phyloP scores from a whole-genome alignment of 2,113 vertebrate species.

The Cyprinus carpio region DNA sequence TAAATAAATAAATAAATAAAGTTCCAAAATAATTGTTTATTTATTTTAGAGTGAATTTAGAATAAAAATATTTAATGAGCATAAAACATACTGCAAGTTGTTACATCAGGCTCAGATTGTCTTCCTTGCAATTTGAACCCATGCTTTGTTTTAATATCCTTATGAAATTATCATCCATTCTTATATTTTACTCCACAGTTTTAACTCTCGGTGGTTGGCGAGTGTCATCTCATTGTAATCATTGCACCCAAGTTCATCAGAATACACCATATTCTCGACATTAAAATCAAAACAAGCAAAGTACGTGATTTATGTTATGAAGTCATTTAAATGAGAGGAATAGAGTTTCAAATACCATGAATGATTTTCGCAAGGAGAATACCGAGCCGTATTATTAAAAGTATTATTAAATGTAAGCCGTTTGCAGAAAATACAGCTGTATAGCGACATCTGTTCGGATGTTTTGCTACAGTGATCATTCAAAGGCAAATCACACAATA shows the following conservation, averaged over 20 bases:
- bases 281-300: neutral
- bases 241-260: neutral
- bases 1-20: neutral
- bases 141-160: neutral
- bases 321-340: neutral
- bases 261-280: neutral
- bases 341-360: neutral
- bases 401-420: neutral
- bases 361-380: neutral
- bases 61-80: neutral
- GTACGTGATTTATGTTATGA: neutral
- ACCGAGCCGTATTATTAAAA: neutral
- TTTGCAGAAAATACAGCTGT: neutral
- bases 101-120: neutral
- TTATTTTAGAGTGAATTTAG: neutral
- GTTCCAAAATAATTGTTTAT: too few species aligned
- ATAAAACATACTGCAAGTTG: neutral
- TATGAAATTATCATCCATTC: neutral
- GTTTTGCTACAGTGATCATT: constrained; percentile 23
- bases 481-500: constrained; percentile 1
- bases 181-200: neutral
- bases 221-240: too few species aligned
- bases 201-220: too few species aligned
- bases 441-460: constrained; percentile 17
- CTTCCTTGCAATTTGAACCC: neutral